Conservation (phyloP, 1,140 invertebrate species). For the Monomorium pharaonis region DNA sequence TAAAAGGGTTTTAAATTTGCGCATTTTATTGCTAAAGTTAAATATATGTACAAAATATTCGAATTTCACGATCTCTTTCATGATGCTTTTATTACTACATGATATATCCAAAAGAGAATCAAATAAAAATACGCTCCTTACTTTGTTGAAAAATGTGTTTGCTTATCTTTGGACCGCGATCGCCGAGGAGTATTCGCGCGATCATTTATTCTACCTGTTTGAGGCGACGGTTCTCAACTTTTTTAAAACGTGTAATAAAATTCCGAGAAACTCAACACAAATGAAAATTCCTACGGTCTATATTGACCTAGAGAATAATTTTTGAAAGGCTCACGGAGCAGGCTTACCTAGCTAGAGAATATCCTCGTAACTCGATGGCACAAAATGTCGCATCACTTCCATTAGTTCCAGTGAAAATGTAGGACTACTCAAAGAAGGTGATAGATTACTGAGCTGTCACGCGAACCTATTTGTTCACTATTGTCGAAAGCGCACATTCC, state of each 20-base stretch:
- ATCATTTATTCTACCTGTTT: conserved; percentile 51
- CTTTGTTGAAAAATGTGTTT: conserved; percentile 49
- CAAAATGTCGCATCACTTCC: neutral
- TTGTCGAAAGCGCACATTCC: conserved; percentile 9
- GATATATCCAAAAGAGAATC: conserved; percentile 39
- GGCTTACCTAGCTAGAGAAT: conserved; percentile 6
- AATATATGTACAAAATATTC: conserved; percentile 8
- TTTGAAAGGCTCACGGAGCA: neutral
- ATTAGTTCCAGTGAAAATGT: neutral
- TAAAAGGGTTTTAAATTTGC: neutral
- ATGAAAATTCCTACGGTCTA: neutral
- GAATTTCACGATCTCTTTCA: neutral
- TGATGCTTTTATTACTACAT: conserved; percentile 28
- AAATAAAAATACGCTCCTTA: conserved; percentile 43
- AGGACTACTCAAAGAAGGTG: neutral
- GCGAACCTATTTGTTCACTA: neutral
- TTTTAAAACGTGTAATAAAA: conserved; percentile 11
- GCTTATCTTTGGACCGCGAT: conserved; percentile 46
- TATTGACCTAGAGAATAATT: neutral
- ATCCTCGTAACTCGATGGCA: neutral
- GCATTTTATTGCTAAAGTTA: neutral
- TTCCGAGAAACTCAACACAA: neutral
- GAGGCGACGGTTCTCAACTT: conserved; percentile 46
- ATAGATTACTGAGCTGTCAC: conserved; percentile 19
- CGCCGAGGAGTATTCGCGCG: conserved; percentile 28